Evolutionary conservation across 30 jellyfish, hydroid and myxozoan species (phyloP).

Genomic region (Catostylus mosaicus): DNA sequence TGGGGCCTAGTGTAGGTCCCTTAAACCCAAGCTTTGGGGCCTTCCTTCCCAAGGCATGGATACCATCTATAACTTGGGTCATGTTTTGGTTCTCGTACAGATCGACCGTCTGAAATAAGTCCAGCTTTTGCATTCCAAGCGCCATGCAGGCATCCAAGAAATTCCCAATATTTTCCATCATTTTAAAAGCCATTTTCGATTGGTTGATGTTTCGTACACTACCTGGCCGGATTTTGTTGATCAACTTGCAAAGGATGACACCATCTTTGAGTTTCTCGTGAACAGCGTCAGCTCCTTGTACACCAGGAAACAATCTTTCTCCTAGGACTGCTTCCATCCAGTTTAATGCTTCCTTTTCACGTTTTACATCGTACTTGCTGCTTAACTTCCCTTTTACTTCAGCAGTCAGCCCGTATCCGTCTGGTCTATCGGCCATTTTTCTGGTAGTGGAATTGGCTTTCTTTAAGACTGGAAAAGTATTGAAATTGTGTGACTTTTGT

Average conservation of each 20-base stretch:
- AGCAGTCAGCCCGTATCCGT: constrained; percentile 65
- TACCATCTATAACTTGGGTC: constrained; percentile 90
- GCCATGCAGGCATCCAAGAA: constrained; percentile 72
- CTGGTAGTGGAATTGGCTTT: neutral
- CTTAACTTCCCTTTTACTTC: constrained; percentile 62
- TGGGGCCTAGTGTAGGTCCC: constrained; percentile 79
- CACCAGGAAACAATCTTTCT: constrained; percentile 58
- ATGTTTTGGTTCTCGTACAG: constrained; percentile 85
- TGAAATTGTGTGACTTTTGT: neutral
- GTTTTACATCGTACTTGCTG: constrained; percentile 59
- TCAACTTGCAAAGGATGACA: constrained; percentile 78
- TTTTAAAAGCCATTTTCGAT: constrained; percentile 70
- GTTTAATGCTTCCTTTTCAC: constrained; percentile 66
- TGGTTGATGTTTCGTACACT: constrained; percentile 76
- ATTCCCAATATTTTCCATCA: constrained; percentile 93
- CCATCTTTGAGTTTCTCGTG: constrained; percentile 85
- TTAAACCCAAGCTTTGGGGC: constrained; percentile 53
- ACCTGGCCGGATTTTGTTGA: constrained; percentile 76
- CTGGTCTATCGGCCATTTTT: constrained; percentile 70
- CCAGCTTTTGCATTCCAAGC: constrained; percentile 67
- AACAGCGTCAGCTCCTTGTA: constrained; percentile 63
- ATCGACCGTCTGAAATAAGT: constrained; percentile 92
- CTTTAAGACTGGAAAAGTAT: neutral
- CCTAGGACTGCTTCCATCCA: constrained; percentile 86
- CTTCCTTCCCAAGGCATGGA: constrained; percentile 90